Conservation (phyloP, 2,888 invertebrate species). For the Laothoe populi region DNA sequence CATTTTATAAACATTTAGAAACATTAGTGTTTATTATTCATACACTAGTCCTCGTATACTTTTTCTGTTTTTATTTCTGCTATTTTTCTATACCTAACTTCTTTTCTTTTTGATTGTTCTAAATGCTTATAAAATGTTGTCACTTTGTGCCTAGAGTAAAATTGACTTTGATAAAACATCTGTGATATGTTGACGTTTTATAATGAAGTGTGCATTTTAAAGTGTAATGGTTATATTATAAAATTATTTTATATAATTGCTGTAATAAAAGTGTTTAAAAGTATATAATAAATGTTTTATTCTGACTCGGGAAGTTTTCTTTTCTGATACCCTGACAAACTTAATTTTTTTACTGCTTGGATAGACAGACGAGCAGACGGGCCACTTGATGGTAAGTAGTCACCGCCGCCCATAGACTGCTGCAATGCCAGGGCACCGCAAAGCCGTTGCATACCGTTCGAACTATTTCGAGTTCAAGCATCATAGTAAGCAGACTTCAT, state of each 20-base stretch:
- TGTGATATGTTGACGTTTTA: constrained; percentile 16
- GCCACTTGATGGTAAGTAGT: no score
- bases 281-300: constrained; percentile 20
- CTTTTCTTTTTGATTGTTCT: not conserved
- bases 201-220: not conserved
- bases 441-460: no score
- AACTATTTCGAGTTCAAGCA: no score
- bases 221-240: not conserved
- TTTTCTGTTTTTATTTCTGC: not conserved
- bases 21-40: not conserved
- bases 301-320: not conserved
- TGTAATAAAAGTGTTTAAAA: not conserved
- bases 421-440: no score
- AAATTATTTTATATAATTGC: not conserved
- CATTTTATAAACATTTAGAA: not conserved
- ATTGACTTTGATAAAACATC: not conserved
- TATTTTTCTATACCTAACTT: not conserved
- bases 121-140: not conserved
- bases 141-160: not conserved
- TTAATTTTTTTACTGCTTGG: not conserved
- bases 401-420: no score
- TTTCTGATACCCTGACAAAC: not conserved
- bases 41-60: not conserved
- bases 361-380: no score
- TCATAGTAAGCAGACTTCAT: no score